Percentiles rank a stretch among this genome's conserved stretches.
phyloP scores from a whole-genome alignment of 2,797 vertebrate species.

The Podargus strigoides region DNA sequence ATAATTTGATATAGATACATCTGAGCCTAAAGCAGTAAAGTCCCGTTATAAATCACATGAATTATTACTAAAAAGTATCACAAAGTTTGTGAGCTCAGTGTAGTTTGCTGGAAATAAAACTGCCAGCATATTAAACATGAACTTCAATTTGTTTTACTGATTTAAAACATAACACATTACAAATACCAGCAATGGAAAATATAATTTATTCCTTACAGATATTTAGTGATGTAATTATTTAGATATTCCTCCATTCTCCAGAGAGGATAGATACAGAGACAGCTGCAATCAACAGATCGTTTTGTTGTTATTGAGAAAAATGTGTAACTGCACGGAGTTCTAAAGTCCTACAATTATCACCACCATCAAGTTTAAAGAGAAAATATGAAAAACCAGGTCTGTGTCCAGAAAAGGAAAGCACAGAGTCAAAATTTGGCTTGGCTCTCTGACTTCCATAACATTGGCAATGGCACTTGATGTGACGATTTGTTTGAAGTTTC shows the following conservation, averaged over 20 bases:
- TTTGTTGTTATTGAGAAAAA: conserved; percentile 33
- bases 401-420: conserved; percentile 4
- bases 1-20: conserved; percentile 40
- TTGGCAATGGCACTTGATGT: background rate
- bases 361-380: background rate
- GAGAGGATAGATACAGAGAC: conserved; percentile 50
- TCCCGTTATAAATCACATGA: conserved; percentile 27
- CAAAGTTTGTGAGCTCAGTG: conserved; percentile 10
- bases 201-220: conserved; percentile 68
- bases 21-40: conserved; percentile 23
- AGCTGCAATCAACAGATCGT: conserved; percentile 45
- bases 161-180: conserved; percentile 55
- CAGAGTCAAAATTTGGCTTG: background rate
- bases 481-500: background rate
- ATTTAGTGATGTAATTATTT: conserved; percentile 75
- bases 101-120: conserved; percentile 48
- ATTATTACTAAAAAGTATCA: conserved; percentile 10
- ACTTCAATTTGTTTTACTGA: conserved; percentile 57
- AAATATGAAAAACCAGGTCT: conserved; percentile 2
- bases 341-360: background rate
- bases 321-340: background rate
- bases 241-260: conserved; percentile 52
- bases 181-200: conserved; percentile 56
- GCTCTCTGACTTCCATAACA: background rate
- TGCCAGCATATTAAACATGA: conserved; percentile 44